Evolutionary conservation across 37 sponge, comb jelly and placozoan genomes (phyloP).

Genomic region (Eunapius fragilis): DNA sequence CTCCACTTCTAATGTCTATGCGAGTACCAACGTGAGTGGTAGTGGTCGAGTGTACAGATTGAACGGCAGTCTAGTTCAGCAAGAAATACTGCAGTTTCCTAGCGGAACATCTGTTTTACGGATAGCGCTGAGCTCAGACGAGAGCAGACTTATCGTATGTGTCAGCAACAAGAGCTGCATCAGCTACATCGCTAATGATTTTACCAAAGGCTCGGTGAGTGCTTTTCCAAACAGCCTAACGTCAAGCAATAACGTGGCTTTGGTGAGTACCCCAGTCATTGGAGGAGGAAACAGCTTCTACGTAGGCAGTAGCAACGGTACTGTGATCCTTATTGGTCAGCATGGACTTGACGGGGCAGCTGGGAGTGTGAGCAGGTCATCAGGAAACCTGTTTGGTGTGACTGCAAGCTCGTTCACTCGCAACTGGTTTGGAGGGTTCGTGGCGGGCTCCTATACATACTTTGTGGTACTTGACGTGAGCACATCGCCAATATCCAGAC

Average conservation of each 20-base stretch:
- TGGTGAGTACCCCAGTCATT: not conserved
- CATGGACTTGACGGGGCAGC: not conserved
- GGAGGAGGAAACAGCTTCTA: not conserved
- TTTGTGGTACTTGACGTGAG: not conserved
- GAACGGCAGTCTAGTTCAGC: not conserved
- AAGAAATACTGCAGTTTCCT: not conserved
- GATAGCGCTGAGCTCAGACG: not conserved
- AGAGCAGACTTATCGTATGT: not conserved
- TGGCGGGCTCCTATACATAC: not conserved
- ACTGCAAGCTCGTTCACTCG: slow-evolving; percentile 5
- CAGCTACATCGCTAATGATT: not conserved
- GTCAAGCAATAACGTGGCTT: not conserved
- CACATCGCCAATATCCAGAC: not conserved
- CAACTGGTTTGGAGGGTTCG: not conserved
- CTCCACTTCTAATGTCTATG: not conserved
- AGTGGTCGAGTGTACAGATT: not conserved
- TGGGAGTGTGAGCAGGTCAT: not conserved
- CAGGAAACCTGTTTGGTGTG: not conserved
- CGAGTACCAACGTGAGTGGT: not conserved
- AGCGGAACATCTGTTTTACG: not conserved
- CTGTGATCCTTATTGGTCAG: not conserved
- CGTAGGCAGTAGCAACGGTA: not conserved
- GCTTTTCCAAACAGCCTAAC: not conserved
- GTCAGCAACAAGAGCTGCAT: not conserved
- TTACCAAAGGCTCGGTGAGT: not conserved